Base-by-base conservation (phyloP, 2,797 vertebrate genomes). In the Macroramphosus scolopax region DNA sequence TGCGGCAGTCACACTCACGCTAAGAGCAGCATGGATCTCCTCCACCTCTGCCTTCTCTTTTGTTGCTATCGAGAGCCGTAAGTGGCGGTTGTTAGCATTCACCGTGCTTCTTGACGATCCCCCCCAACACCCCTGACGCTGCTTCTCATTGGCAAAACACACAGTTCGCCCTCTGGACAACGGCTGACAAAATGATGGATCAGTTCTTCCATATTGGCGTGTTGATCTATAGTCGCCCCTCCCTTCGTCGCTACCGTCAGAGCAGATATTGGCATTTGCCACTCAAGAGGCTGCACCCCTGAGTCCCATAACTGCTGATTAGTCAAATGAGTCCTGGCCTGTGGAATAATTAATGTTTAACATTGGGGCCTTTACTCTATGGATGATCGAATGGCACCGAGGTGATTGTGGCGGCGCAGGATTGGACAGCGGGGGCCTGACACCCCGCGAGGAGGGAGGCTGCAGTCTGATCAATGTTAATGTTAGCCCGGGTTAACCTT, bases 251-350 rank as follows among this genome's bases (percentile, higher is more conserved):
- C 51, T 18, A 6, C 51, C 26, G 38, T 44, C 54, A 57, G 77
- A 88, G 85, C 83, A 84, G 78, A 86, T 95, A 96, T 95, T 95
- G 94, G 89, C 93, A 92, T 94, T 96, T 95, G 91, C 92, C 93
- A 92, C 88, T 94, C 92, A 93, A 81, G 66, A 67, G 51, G 57
- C 74, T 68, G 70, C 80, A 22, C 79, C 83, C 84, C 79, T 61
- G 56, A 81, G 89, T 88, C 86, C 75, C 87, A 46, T 69, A 88
- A 87, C 82, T 92, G 91, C 89, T 92, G 92, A 93, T 93, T 92
- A 95, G 89, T 91, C 89, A 90, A 93, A 96, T 91, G 66, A 90
- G 71, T 85, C 88, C 73, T 64, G 72, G 60, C 61, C 82, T 86
- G 68, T 51, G 69, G 78, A 89, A 89, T 93, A 94, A 94, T 94